Base-by-base conservation (phyloP, 2,113 vertebrate species). In the Scortum barcoo region DNA sequence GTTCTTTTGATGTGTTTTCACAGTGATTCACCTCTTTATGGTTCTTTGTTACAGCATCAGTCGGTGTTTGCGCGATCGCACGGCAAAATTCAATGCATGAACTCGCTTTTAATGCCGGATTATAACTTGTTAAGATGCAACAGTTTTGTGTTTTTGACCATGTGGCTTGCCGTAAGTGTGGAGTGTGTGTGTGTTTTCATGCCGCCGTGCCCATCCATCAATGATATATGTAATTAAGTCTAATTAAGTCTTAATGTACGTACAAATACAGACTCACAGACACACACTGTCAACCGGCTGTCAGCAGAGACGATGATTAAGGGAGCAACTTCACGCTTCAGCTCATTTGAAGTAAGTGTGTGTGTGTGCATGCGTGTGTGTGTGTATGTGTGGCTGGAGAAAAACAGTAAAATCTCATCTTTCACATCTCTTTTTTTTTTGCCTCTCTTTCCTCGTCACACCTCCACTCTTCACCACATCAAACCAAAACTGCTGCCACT, bases 401-500 rank as follows among this genome's bases (percentile, higher is more conserved):
- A 53, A 65, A 67, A 33, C 56, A 24, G 24, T 38, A 53, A 67
- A 84, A 70, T 72, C 33, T 81, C 46, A 44, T 72, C 63, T 71
- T 50, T 80, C 26, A 42, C 44, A 71, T 72, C 80, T 46, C 38
- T 40, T 7, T 63, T 9, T 78, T 40, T 7, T 63, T 9, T 78
- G 48, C 73, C 38, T 69, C 16, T 58, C 76, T 71, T 36, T 36
- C 33, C 24, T 67, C 19, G 22, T 65, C 81, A 80, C 78, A 78
- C 80, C 85, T 88, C 62, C 50, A 38, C 48, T 56, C 7, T 19
- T 72, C 3, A 46, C 91, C 89, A 92, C 90, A 92, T 91, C 84
- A 90, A 92, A 89, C 67, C 70, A 51, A 73, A 81, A 81, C 83
- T 85, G 33, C 73, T 57, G 83, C 91, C 74, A 83, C 89, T 66